Evolutionary conservation across 2,797 vertebrate genomes (phyloP).

Genomic region (Ctenosaura bakeri): DNA sequence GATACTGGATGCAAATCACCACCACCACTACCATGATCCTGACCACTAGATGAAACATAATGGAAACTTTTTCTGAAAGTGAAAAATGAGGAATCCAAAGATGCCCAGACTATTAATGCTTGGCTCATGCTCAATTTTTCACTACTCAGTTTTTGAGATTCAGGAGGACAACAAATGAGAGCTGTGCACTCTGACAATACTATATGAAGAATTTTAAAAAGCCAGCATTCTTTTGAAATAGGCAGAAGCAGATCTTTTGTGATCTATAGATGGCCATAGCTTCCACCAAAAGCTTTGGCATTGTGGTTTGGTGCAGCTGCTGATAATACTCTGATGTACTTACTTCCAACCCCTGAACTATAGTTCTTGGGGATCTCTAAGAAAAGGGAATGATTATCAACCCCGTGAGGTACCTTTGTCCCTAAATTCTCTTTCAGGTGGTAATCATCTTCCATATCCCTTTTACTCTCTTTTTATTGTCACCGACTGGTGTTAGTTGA

Average conservation of each 20-base stretch:
- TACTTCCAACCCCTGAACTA: neutral
- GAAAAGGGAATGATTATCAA: neutral
- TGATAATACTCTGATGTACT: neutral
- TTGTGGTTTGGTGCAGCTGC: neutral
- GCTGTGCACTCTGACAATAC: neutral
- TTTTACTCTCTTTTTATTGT: neutral
- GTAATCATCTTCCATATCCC: neutral
- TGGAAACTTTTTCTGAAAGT: neutral
- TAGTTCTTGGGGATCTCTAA: neutral
- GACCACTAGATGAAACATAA: no score
- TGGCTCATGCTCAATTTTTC: neutral
- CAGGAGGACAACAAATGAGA: neutral
- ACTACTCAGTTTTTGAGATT: neutral
- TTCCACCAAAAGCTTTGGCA: neutral
- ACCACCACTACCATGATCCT: neutral
- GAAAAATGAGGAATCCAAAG: neutral
- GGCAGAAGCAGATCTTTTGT: neutral
- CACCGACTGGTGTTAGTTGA: neutral
- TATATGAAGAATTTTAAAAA: neutral
- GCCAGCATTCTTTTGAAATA: neutral
- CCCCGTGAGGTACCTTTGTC: neutral
- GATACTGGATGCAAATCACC: neutral
- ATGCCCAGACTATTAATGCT: neutral
- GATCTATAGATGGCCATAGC: neutral
- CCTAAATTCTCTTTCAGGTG: neutral